A percentile compares a stretch with the other conserved stretches of the same genome.
Conservation (phyloP, 2,113 vertebrate species). For the Brachypteracias leptosomus region DNA sequence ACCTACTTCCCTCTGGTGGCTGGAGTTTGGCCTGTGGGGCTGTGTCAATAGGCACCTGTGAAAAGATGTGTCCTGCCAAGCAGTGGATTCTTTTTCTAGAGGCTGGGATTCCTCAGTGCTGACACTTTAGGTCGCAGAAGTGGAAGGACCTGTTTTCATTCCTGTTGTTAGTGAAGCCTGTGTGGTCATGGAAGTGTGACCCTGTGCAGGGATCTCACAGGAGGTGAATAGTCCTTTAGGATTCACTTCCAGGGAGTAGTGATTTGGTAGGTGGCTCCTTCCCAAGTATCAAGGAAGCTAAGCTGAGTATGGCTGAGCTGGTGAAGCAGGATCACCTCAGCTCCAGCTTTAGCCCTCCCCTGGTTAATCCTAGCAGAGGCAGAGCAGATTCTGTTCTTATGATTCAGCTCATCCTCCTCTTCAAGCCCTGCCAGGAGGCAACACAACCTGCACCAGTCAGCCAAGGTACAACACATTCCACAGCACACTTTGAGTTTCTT, state of each 20-base stretch:
- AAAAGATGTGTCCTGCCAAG: neutral
- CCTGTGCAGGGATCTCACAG: neutral
- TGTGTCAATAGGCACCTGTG: accelerated
- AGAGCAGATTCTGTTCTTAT: neutral
- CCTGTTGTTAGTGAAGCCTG: neutral
- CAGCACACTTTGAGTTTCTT: neutral
- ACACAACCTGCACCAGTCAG: neutral
- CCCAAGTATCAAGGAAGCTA: neutral
- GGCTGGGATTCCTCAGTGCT: neutral
- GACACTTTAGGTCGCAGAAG: neutral
- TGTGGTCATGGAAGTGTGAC: neutral
- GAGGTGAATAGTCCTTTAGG: neutral
- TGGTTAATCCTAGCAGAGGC: neutral
- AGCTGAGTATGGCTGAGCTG: neutral
- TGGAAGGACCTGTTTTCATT: neutral
- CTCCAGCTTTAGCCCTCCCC: neutral
- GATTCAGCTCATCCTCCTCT: neutral
- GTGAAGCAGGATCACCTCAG: neutral
- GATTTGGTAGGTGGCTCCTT: neutral
- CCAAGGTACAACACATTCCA: neutral
- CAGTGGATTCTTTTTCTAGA: neutral
- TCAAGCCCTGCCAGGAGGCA: neutral
- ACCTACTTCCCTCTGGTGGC: neutral
- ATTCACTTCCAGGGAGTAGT: neutral
- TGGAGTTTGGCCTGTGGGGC: neutral